Base-by-base conservation (phyloP, 2,113 vertebrate species). In the Crotophaga sulcirostris region DNA sequence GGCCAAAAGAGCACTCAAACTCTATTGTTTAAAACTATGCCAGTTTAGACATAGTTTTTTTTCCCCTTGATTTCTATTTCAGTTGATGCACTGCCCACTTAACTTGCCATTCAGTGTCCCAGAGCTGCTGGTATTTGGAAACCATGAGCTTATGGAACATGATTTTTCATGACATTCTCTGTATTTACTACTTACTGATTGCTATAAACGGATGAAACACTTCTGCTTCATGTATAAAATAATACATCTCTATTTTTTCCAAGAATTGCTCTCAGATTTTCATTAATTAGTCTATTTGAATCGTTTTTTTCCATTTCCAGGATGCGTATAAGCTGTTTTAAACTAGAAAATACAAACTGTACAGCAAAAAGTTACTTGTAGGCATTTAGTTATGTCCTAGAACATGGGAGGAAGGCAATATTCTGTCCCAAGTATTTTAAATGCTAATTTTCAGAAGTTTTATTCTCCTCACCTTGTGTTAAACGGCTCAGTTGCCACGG, bases 111-210 rank as follows among this genome's bases (percentile, higher is more conserved):
- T 93, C 68, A 70, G n/a, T 38, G 68, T 80, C 79, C 59, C 56
- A 17, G 54, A 76, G 51, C 59, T 83, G 51, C 59, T 83, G 52
- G 51, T 94, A n/a, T 93, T 95, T 90, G 83, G 83, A 96, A 96
- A 90, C 34, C 85, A 45, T 80, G 85, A 88, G 67, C 76, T 95
- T 86, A 86, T 93, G 82, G 79, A 95, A 92, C 51, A 19, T 62
- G n/a, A 69, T 72, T 86, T 79, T 67, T 93, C 79, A 62, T 49
- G 0, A 69, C 34, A 21, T 52, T 88, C 29, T 76, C 26, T 77
- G 8, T 86, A 45, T 90, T 94, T 88, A 16, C 44, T 51, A 17
- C 67, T 42, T 83, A 70, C 17, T 34, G 23, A 33, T 70, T 62
- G 36, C 47, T 90, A 51, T 51, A 45, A 86, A 63, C 25, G 45